Conservation (phyloP, 2,113 vertebrate genomes). For the Misgurnus mizolepis region DNA sequence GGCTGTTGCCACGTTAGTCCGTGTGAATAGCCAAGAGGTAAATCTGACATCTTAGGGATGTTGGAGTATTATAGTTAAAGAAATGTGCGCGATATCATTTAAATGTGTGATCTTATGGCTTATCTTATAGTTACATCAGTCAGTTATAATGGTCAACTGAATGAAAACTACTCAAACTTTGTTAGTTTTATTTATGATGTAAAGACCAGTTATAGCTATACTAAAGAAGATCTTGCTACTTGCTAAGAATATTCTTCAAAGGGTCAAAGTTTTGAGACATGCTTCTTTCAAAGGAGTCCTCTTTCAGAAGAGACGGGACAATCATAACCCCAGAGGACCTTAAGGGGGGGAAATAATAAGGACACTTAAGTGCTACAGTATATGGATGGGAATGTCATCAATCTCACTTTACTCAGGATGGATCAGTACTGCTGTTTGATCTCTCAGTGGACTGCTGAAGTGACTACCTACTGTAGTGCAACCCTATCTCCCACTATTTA, state of each 20-base stretch:
- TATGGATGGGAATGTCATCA: not conserved
- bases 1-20: slow-evolving; percentile 40
- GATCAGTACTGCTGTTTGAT: not conserved
- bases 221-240: not conserved
- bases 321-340: not conserved
- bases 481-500: not conserved
- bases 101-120: not conserved
- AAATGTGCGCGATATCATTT: not conserved
- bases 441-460: slow-evolving; percentile 9
- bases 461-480: slow-evolving; percentile 4
- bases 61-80: not conserved
- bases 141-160: not conserved
- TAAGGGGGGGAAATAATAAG: not conserved
- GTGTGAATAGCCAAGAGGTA: slow-evolving; percentile 37
- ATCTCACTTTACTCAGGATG: not conserved
- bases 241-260: slow-evolving; percentile 1
- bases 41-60: slow-evolving; percentile 21
- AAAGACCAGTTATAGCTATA: slow-evolving; percentile 1
- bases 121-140: too few species aligned
- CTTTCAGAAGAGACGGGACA: not conserved
- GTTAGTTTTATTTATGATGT: not conserved
- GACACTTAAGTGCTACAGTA: not conserved
- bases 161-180: slow-evolving; percentile 7
- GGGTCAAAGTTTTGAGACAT: not conserved
- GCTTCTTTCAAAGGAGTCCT: not conserved